Evolutionary conservation across 1,140 invertebrate genomes (phyloP).

Genomic region (Protaetia brevitarsis): DNA sequence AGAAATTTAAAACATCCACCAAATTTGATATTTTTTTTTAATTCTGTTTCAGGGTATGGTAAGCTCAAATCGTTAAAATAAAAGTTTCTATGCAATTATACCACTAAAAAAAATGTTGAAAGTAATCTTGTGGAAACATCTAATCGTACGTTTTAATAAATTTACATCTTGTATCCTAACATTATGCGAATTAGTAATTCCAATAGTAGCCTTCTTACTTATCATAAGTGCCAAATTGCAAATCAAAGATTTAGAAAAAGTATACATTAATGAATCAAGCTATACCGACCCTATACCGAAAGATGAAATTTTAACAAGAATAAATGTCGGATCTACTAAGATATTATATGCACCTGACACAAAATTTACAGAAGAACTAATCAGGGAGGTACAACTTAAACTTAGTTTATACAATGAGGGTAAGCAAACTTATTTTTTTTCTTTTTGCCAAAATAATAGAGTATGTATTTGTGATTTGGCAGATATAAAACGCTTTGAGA

Average conservation of each 20-base stretch:
- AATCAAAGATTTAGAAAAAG: slow-evolving; percentile 36
- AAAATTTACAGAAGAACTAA: slow-evolving; percentile 40
- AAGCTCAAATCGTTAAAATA: too few species aligned
- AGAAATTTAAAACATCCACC: too few species aligned
- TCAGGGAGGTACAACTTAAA: slow-evolving; percentile 44
- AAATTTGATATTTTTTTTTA: too few species aligned
- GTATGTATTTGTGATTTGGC: slow-evolving; percentile 19
- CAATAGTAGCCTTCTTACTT: slow-evolving; percentile 43
- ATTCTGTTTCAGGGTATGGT: too few species aligned
- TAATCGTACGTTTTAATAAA: not conserved
- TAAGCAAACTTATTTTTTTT: slow-evolving; percentile 27
- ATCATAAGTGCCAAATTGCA: slow-evolving; percentile 42
- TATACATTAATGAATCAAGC: slow-evolving; percentile 34
- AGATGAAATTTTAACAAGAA: slow-evolving; percentile 2
- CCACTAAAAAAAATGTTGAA: not conserved
- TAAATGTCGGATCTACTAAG: slow-evolving; percentile 28
- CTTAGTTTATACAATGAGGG: slow-evolving; percentile 44
- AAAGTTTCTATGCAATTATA: too few species aligned
- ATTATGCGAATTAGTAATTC: slow-evolving; percentile 47
- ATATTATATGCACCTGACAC: slow-evolving; percentile 48
- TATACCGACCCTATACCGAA: slow-evolving; percentile 26
- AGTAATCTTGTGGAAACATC: not conserved
- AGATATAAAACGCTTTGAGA: slow-evolving; percentile 35
- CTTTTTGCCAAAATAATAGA: too few species aligned
- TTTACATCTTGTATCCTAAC: slow-evolving; percentile 32